Evolutionary conservation across 2,797 vertebrate genomes (phyloP).

Genomic region (Phrynocephalus forsythii): DNA sequence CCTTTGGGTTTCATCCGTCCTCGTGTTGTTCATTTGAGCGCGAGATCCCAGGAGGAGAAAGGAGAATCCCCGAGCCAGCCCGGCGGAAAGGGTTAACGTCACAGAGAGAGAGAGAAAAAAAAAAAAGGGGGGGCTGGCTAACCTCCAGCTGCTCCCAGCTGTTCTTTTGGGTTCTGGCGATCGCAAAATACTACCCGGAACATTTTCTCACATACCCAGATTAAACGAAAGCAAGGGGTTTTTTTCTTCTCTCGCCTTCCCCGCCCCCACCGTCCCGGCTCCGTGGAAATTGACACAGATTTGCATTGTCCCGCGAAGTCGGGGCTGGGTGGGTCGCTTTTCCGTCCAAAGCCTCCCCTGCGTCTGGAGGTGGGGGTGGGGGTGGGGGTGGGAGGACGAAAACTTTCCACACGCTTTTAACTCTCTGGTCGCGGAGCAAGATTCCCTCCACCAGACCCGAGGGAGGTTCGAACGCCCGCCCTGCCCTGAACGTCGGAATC

Average conservation of each 20-base stretch:
- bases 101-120: not conserved
- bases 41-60: not conserved
- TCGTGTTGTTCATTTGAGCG: not conserved
- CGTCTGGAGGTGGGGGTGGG: slow-evolving; percentile 53
- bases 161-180: not conserved
- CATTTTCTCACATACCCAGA: not conserved
- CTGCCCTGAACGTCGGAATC: not conserved
- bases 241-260: not conserved
- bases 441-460: not conserved
- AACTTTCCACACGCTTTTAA: not conserved
- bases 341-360: not conserved
- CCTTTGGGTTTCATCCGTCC: not conserved
- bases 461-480: not conserved
- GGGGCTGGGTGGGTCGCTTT: not conserved
- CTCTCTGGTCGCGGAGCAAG: not conserved
- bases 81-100: not conserved
- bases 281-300: slow-evolving; percentile 6
- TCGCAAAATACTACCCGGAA: not conserved
- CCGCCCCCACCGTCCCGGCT: too few relatives aligned
- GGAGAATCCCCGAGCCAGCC: not conserved
- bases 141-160: slow-evolving; percentile 11
- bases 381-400: not conserved
- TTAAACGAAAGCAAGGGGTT: too few relatives aligned
- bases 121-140: fast-evolving
- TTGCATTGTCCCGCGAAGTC: slow-evolving; percentile 2